A percentile compares a stretch with the other conserved stretches of the same genome.
Evolutionary conservation across 1,140 invertebrate genomes (phyloP).

Genomic region (Drosophila bocqueti): DNA sequence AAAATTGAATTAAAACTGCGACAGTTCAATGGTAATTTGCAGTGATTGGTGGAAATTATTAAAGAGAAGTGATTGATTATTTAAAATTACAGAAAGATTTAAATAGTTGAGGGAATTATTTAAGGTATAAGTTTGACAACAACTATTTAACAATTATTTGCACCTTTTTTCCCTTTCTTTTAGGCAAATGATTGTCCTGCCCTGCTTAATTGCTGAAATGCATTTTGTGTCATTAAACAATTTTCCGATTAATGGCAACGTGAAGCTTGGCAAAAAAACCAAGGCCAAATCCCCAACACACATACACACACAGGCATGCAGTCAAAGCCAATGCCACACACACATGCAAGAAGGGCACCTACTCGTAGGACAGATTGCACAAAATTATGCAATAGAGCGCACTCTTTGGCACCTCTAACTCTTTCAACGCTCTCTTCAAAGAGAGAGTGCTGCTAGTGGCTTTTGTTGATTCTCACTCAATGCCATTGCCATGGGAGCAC

Average conservation of each 20-base stretch:
- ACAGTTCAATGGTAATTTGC: slow-evolving; percentile 18
- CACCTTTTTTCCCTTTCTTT: not conserved
- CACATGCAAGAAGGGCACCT: slow-evolving; percentile 25
- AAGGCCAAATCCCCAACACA: slow-evolving; percentile 61
- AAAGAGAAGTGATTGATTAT: too few relatives aligned
- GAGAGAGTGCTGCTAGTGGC: slow-evolving; percentile 5
- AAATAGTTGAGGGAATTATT: too few relatives aligned
- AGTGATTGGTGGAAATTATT: slow-evolving; percentile 1
- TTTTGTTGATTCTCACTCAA: slow-evolving; percentile 58
- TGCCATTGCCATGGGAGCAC: slow-evolving; percentile 79
- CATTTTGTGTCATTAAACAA: slow-evolving; percentile 19
- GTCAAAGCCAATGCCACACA: slow-evolving; percentile 55
- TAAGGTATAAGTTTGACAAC: not conserved
- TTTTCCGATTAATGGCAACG: slow-evolving; percentile 21
- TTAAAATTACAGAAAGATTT: too few relatives aligned
- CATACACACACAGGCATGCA: slow-evolving; percentile 15
- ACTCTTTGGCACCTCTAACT: slow-evolving; percentile 31
- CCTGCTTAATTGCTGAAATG: slow-evolving; percentile 13
- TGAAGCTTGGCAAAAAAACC: slow-evolving; percentile 50
- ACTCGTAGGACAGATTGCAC: slow-evolving; percentile 45
- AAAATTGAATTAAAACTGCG: slow-evolving; percentile 42
- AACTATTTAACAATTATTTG: not conserved
- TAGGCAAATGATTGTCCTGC: not conserved
- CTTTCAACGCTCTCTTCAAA: slow-evolving; percentile 46
- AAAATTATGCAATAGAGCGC: slow-evolving; percentile 78